A percentile compares a stretch with the other conserved stretches of the same genome.
These are phyloP conservation scores for Gastrophysa polygoni DNA, from an alignment of 2,888 invertebrate genomes.

Conservation along the genomic window DNA sequence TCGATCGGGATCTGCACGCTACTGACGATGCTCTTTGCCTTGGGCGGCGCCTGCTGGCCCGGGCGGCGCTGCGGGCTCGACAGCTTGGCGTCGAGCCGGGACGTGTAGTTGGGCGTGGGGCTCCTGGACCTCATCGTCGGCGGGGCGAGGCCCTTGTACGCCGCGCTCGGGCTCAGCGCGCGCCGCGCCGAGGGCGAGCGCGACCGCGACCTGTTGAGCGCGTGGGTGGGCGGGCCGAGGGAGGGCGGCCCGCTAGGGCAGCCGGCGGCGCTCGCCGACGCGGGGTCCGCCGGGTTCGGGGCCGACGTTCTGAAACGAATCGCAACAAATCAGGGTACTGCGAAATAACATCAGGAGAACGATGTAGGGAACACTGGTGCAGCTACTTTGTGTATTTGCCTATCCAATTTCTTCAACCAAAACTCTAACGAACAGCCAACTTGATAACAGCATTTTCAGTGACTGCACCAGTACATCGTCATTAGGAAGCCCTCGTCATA, in stretches of 20 bases:
- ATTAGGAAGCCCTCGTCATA: too few relatives aligned
- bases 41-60: conserved; percentile 38
- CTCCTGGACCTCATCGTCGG: conserved; percentile 57
- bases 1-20: conserved; percentile 59
- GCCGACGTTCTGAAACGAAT: background rate
- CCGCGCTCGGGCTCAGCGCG: conserved; percentile 51
- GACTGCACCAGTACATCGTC: too few relatives aligned
- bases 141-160: conserved; percentile 50
- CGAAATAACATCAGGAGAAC: too few relatives aligned
- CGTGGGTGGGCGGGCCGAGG: conserved; percentile 57
- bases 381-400: too few relatives aligned
- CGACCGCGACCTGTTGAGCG: conserved; percentile 54
- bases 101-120: conserved; percentile 63
- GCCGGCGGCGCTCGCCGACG: conserved; percentile 27
- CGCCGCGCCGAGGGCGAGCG: conserved; percentile 52
- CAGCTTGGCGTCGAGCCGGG: conserved; percentile 54
- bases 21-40: conserved; percentile 50
- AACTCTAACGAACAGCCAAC: too few relatives aligned
- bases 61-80: conserved; percentile 41
- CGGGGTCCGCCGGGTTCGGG: background rate
- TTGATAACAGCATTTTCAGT: too few relatives aligned
- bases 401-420: too few relatives aligned
- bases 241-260: conserved; percentile 43
- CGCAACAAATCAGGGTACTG: too few relatives aligned
- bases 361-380: too few relatives aligned